These are phyloP conservation scores for Narcine bancroftii DNA, from an alignment of 2,113 vertebrate species.

Conservation along the genomic window DNA sequence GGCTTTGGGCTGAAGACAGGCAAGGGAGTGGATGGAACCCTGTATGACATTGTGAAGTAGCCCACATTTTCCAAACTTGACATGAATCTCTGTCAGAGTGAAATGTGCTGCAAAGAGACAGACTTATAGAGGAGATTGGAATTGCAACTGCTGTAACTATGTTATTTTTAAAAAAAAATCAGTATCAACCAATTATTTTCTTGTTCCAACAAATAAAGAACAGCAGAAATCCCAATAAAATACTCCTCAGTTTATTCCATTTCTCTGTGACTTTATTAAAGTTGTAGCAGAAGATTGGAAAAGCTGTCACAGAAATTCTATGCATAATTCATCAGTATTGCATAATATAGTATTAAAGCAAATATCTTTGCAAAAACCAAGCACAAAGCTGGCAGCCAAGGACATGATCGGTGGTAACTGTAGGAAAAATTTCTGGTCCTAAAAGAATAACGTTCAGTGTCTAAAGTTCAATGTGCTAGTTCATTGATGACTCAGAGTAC, in stretches of 20 bases:
- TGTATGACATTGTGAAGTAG: no score
- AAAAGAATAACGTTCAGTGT: conserved; percentile 5
- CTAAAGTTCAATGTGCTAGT: not conserved
- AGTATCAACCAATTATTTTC: not conserved
- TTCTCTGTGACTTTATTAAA: not conserved
- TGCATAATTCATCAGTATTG: not conserved
- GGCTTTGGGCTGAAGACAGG: no score
- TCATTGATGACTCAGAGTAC: not conserved
- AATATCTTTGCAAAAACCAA: not conserved
- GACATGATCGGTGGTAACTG: not conserved
- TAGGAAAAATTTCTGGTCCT: not conserved
- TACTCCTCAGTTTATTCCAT: not conserved
- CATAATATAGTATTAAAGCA: not conserved
- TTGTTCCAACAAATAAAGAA: not conserved
- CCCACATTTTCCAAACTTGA: no score
- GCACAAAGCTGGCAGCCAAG: not conserved
- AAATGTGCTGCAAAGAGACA: no score
- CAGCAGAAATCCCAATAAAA: not conserved
- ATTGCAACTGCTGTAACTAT: no score
- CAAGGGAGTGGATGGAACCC: no score
- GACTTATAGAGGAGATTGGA: no score
- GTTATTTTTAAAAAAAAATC: no score
- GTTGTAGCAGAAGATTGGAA: not conserved
- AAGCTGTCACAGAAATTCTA: not conserved
- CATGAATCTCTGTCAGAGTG: no score